A percentile compares a stretch with the other conserved stretches of the same genome.
Conservation (phyloP, 2,113 vertebrate genomes). For the Vanacampus margaritifer region DNA sequence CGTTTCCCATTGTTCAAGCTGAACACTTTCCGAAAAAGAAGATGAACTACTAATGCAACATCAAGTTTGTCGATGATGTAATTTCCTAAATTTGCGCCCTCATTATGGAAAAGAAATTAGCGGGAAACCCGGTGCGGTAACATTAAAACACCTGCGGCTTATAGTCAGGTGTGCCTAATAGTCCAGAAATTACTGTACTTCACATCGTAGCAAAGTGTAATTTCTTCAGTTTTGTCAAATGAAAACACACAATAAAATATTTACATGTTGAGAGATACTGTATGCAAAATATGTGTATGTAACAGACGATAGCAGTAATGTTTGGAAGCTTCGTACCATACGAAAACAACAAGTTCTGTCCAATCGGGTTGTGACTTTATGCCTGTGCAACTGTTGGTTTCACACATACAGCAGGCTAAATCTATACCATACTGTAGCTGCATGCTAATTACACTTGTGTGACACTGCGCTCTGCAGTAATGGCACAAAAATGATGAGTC, state of each 20-base stretch:
- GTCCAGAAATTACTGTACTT: too few relatives aligned
- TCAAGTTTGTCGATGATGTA: too few relatives aligned
- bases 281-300: too few relatives aligned
- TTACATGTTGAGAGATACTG: too few relatives aligned
- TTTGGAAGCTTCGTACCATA: too few relatives aligned
- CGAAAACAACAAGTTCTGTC: background rate
- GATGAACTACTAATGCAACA: too few relatives aligned
- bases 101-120: too few relatives aligned
- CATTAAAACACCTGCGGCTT: too few relatives aligned
- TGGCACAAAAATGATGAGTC: constrained; percentile 11
- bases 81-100: too few relatives aligned
- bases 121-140: too few relatives aligned
- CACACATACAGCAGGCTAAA: background rate
- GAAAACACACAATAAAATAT: background rate
- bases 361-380: background rate
- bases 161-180: too few relatives aligned
- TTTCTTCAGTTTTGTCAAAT: background rate
- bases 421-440: background rate
- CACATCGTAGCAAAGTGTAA: background rate
- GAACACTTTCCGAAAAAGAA: background rate
- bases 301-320: too few relatives aligned
- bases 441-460: constrained; percentile 1
- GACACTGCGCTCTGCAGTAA: constrained; percentile 6
- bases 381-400: background rate
- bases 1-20: background rate